Percentiles rank a stretch among this genome's conserved stretches.
Conservation (phyloP, 2,888 invertebrate genomes). For the Drosophila histrio region DNA sequence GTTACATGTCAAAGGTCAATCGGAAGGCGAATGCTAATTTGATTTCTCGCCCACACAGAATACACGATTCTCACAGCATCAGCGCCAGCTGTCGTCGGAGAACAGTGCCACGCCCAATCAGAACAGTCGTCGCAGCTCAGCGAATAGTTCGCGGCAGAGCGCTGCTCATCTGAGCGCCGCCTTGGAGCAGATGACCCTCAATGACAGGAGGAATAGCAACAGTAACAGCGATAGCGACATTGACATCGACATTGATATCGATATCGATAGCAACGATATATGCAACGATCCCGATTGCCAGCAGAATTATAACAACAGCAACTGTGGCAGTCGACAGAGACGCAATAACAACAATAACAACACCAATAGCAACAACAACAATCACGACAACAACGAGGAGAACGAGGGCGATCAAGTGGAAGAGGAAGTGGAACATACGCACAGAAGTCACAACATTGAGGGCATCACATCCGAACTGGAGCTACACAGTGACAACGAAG, state of each 20-base stretch:
- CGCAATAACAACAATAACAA: constrained; percentile 57
- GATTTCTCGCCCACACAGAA: constrained; percentile 55
- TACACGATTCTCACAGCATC: constrained; percentile 80
- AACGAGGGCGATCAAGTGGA: constrained; percentile 1
- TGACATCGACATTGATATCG: constrained; percentile 39
- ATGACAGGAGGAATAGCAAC: constrained; percentile 43
- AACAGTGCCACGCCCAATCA: constrained; percentile 67
- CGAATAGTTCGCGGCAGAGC: constrained; percentile 70
- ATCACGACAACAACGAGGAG: constrained; percentile 51
- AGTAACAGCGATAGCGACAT: constrained; percentile 66
- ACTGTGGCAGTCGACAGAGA: constrained; percentile 28
- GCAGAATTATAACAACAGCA: constrained; percentile 65
- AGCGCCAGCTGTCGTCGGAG: constrained; percentile 74
- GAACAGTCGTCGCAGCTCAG: constrained; percentile 74
- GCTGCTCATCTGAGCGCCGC: constrained; percentile 70
- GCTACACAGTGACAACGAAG: constrained; percentile 61
- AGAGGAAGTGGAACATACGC: neutral
- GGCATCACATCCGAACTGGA: constrained; percentile 57
- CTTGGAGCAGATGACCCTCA: constrained; percentile 75
- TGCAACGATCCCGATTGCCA: constrained; percentile 82
- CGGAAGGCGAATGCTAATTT: neutral
- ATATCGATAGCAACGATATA: constrained; percentile 57
- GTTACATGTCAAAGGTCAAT: neutral
- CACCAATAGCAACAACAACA: constrained; percentile 54
- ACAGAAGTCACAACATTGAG: constrained; percentile 36